Base-by-base conservation (phyloP, 2,888 invertebrate species). In the Raillietiella orientalis region DNA sequence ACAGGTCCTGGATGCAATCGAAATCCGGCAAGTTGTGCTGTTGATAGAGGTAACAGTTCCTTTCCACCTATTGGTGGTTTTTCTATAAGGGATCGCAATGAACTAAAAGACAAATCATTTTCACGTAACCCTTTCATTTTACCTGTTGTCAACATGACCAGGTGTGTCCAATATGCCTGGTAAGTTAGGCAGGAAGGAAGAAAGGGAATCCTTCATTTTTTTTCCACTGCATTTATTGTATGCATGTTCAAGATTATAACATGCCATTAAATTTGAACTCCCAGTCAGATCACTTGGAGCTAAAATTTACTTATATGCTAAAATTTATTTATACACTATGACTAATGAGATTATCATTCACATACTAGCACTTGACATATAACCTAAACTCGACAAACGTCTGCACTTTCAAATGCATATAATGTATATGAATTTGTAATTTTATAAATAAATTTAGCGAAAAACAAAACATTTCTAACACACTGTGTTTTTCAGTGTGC, bases 201-300 rank as follows among this genome's bases (percentile, higher is more conserved):
- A 82, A 30, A 90, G 51, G 29, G 82, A 79, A 47, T 90, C 87
- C 45, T 84, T 75, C 10, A 79, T 58, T 50, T 84, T 84, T 43
- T 84, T 82, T 27, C 82, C 84, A 53, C 77, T 84, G 52, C 87
- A 87, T 58, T 84, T 90, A 51, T 74, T 84, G 49, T 87, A 82
- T 12, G 87, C 79, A 52, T 90, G 84, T 52, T 90, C 87, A 34
- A 90, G 58, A 36, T 75, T 77, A 62, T 90, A 74, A 55, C 75
- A 69, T 42, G 71, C 69, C 75, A 90, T 84, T 49, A 90, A 64
- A 58, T 90, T 90, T 37, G 72, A 82, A 40, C 84, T 79, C 34
- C 90, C 90, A 32, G 87, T 90, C 38, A 82, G 52, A 50, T 82
- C 79, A 46, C 72, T 72, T 55, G 74, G 71, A 49, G 62, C 77